Evolutionary conservation across 2,797 vertebrate species (phyloP), one percentile per base, ranked within the genome.

Genomic region (Acrossocheilus wenchowensis): DNA sequence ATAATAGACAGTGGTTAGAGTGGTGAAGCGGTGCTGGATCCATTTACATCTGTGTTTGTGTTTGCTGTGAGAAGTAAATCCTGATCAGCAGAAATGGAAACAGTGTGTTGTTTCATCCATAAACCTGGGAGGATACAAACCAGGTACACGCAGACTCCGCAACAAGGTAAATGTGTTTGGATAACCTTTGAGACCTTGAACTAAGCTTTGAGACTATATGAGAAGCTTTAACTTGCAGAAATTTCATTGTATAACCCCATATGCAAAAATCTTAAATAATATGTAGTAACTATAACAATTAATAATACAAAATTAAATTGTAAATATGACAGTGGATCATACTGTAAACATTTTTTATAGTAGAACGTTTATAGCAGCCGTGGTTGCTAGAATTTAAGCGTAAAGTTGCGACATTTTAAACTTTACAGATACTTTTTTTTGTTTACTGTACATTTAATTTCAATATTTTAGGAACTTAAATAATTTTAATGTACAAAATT

Each of bases 151-250:
- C 83, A 79, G 81, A 54, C 50, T 10, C 60, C 45, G 34, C 48
- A 6, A 26, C 60, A 50, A 89, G 86, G 89, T 86, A 87, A 75
- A 78, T 75, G 73, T n/a, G 68, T 30, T 74, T 30, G 34, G 21
- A 39, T 82, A 41, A 84, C 23, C 83, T 43, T 36, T 21, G 30
- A 77, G 60, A 77, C 21, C 48, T 78, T 36, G 9, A 52, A 30
- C 36, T 69, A 30, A 64, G 41, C 17, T 73, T 14, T 45, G n/a
- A 50, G 41, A 17, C 41, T 50, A 14, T n/a, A 14, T 78, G 50
- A 64, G 36, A 43, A n/a, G 12, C 48, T 26, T 3, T 77, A 39
- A 48, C 41, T 43, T 64, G 57, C n/a, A 74, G 5, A 23, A 6
- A 17, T 5, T n/a, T 12, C 3, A 45, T 5, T 79, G 36, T 6